Percentiles rank a stretch among this genome's conserved stretches.
Conservation (phyloP, 2,888 invertebrate genomes). For the Scaptomyza caliginosa region DNA sequence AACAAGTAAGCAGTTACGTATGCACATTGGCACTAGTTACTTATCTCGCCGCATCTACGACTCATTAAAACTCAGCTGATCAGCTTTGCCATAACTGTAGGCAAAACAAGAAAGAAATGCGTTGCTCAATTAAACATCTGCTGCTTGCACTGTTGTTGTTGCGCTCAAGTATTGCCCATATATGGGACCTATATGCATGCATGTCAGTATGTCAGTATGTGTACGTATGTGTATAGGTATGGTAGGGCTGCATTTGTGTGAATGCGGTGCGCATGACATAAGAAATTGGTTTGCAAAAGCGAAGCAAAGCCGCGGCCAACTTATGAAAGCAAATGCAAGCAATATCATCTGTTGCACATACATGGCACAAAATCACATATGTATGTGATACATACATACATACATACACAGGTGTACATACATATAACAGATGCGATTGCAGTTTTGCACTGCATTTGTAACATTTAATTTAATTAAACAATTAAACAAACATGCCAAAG, state of each 20-base stretch:
- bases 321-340: conserved; percentile 60
- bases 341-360: conserved; percentile 72
- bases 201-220: neutral
- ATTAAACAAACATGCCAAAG: conserved; percentile 77
- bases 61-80: neutral
- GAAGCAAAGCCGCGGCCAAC: conserved; percentile 26
- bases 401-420: neutral
- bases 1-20: neutral
- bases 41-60: neutral
- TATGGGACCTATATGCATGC: conserved; percentile 36
- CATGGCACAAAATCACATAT: conserved; percentile 27
- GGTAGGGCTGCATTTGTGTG: conserved; percentile 32
- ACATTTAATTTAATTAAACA: conserved; percentile 82
- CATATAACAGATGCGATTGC: conserved; percentile 18
- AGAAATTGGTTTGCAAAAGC: conserved; percentile 57
- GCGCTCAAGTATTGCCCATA: conserved; percentile 22
- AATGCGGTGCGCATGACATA: conserved; percentile 67
- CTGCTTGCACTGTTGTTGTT: conserved; percentile 11
- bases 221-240: conserved; percentile 8
- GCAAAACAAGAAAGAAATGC: neutral
- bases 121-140: conserved; percentile 30
- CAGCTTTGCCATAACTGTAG: neutral
- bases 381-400: conserved; percentile 7
- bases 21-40: neutral
- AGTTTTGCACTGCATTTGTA: conserved; percentile 55